phyloP scores from a whole-genome alignment of 1,140 invertebrate species.

The Dryas iulia region DNA sequence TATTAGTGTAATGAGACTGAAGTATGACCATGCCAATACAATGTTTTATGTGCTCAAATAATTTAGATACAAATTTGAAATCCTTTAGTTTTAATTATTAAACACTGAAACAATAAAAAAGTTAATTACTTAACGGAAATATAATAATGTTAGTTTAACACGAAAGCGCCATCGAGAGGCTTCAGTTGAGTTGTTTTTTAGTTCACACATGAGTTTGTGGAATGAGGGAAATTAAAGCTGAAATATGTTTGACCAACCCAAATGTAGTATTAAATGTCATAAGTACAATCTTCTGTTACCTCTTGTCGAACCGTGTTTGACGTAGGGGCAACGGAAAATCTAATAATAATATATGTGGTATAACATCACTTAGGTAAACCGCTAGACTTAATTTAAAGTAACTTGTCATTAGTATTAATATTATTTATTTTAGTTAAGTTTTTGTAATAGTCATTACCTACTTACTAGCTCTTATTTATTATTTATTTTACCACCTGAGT shows the following conservation, averaged over 20 bases:
- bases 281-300: slow-evolving; percentile 78
- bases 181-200: slow-evolving; percentile 17
- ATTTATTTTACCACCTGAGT: slow-evolving; percentile 77
- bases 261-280: slow-evolving; percentile 46
- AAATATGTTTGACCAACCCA: slow-evolving; percentile 22
- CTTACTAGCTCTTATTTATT: slow-evolving; percentile 49
- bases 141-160: background rate
- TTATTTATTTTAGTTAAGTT: slow-evolving; percentile 74
- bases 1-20: slow-evolving; percentile 79
- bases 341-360: slow-evolving; percentile 31
- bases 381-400: slow-evolving; percentile 74
- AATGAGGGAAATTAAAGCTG: background rate
- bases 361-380: slow-evolving; percentile 70
- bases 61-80: slow-evolving; percentile 40
- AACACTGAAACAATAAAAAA: background rate
- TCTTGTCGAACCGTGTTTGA: slow-evolving; percentile 63
- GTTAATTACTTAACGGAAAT: background rate
- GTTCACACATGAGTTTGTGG: slow-evolving; percentile 2
- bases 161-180: slow-evolving; percentile 23
- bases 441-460: slow-evolving; percentile 60
- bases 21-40: slow-evolving; percentile 64
- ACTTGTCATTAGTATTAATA: slow-evolving; percentile 80
- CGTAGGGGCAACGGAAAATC: slow-evolving; percentile 76
- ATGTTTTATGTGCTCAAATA: slow-evolving; percentile 55
- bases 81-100: slow-evolving; percentile 27